Evolutionary conservation across 2,888 invertebrate species (phyloP).

Genomic region (Metopia argyrocephala): DNA sequence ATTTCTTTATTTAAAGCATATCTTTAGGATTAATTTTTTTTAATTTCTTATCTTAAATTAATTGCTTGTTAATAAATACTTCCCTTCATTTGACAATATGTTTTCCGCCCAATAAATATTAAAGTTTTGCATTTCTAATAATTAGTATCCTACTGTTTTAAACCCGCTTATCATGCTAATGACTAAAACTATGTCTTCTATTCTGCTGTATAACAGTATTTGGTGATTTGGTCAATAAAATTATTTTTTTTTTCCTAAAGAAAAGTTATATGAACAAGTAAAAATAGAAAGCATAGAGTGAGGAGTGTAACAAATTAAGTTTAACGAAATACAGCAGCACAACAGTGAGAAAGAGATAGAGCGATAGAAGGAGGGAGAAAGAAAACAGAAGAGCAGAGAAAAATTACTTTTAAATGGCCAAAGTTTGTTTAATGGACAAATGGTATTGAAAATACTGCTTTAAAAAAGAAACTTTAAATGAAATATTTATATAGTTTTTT

Average conservation of each 20-base stretch:
- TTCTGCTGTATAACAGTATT: slow-evolving; percentile 16
- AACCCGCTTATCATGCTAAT: slow-evolving; percentile 33
- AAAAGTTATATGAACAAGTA: background rate
- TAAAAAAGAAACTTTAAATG: background rate
- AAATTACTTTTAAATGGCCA: slow-evolving; percentile 38
- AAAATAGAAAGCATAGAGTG: background rate
- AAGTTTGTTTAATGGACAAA: background rate
- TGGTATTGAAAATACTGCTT: background rate
- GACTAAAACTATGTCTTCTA: background rate
- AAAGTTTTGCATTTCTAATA: too few relatives aligned
- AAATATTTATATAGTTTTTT: background rate
- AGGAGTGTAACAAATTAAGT: background rate
- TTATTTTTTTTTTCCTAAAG: slow-evolving; percentile 23
- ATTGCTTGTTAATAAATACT: background rate
- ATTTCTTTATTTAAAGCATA: too few relatives aligned
- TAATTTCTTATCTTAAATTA: background rate
- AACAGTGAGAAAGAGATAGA: background rate
- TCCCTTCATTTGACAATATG: background rate
- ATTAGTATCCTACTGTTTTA: slow-evolving; percentile 24
- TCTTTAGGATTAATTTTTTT: background rate
- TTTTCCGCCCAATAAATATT: too few relatives aligned
- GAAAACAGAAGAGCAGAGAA: slow-evolving; percentile 3
- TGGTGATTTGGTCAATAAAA: slow-evolving; percentile 45
- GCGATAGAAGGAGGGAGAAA: background rate
- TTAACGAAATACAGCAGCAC: background rate